Percentiles rank a stretch among this genome's conserved stretches.
phyloP scores from a whole-genome alignment of 2,888 invertebrate genomes.

The Metalampra italica region DNA sequence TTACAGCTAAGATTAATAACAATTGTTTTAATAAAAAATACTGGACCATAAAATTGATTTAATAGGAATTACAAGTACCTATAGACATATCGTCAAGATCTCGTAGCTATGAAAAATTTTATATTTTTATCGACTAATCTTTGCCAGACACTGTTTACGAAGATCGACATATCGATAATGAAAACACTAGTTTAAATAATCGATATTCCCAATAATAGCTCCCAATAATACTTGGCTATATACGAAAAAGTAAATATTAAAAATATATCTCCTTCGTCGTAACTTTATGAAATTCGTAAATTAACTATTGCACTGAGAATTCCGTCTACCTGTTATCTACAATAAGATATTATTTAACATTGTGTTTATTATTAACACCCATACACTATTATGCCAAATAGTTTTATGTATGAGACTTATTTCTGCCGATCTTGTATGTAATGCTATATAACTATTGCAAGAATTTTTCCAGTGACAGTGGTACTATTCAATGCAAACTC shows the following conservation, averaged over 20 bases:
- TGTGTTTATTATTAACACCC: not conserved
- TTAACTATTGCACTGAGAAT: constrained; percentile 26
- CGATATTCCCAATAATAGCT: not conserved
- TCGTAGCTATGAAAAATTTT: constrained; percentile 16
- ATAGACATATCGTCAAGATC: constrained; percentile 15
- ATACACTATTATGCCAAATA: not conserved
- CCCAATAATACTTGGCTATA: constrained; percentile 13
- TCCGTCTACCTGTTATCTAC: not conserved
- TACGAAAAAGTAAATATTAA: constrained; percentile 14
- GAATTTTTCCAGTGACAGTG: not conserved
- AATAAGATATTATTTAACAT: not conserved
- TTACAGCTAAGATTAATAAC: constrained; percentile 36
- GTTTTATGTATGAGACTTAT: no score
- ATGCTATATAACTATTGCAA: no score
- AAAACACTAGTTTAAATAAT: not conserved
- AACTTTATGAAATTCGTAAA: constrained; percentile 2
- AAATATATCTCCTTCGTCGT: constrained; percentile 16
- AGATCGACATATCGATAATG: not conserved
- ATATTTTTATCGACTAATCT: constrained; percentile 11
- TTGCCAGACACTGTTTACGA: constrained; percentile 8
- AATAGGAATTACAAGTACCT: constrained; percentile 58
- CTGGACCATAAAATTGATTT: constrained; percentile 71
- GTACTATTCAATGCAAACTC: not conserved
- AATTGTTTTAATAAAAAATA: constrained; percentile 59
- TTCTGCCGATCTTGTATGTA: no score